Conservation (phyloP, 2,888 invertebrate species). For the Kryphioiulus occultus region DNA sequence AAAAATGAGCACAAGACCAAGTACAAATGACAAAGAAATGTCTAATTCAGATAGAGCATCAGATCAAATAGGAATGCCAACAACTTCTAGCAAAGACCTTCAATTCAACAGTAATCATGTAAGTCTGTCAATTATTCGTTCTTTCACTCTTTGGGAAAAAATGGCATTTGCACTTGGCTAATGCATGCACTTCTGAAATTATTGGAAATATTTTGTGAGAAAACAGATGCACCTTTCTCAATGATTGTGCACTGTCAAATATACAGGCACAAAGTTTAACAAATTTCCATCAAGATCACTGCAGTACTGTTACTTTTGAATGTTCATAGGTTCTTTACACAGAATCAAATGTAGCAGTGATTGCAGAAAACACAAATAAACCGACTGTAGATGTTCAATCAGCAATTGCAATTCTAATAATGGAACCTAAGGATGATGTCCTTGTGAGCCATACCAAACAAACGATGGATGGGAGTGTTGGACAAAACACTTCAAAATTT, state of each 20-base stretch:
- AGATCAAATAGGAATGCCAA: neutral
- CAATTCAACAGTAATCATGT: neutral
- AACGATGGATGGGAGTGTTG: neutral
- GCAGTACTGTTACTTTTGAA: neutral
- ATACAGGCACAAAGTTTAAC: no score
- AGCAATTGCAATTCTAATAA: neutral
- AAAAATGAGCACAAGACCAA: neutral
- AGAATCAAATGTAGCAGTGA: neutral
- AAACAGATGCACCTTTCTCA: no score
- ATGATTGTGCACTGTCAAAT: no score
- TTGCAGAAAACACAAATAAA: neutral
- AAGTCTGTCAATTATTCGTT: neutral
- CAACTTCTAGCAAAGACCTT: neutral
- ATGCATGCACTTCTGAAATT: no score
- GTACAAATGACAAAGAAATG: neutral
- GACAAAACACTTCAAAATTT: neutral
- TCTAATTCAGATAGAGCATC: neutral
- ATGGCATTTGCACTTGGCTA: neutral
- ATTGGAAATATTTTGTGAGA: no score
- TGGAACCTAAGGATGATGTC: neutral
- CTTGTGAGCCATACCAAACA: neutral
- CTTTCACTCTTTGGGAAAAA: neutral
- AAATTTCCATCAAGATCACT: no score
- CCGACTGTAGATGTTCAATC: neutral
- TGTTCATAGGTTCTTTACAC: neutral